A percentile compares a stretch with the other conserved stretches of the same genome.
Conservation (phyloP, 2,888 invertebrate species). For the Sarcophaga variegata region DNA sequence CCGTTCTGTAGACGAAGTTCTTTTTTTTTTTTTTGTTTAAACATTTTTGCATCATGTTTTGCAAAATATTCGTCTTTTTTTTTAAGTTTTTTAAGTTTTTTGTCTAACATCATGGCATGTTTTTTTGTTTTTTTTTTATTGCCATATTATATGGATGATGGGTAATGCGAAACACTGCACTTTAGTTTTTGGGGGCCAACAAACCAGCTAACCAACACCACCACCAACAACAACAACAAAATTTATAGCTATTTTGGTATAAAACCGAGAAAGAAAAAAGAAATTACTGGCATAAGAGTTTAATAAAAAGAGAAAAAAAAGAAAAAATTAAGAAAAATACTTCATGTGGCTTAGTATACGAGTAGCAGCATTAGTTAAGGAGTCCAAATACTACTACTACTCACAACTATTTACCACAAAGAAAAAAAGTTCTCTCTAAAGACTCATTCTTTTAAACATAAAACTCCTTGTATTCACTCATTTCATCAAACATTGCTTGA, state of each 20-base stretch:
- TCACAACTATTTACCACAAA: constrained; percentile 42
- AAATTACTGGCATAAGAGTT: constrained; percentile 40
- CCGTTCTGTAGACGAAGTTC: not conserved
- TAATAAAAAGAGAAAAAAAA: not conserved
- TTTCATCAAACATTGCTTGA: not conserved
- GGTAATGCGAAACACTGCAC: not conserved
- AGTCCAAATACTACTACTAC: constrained; percentile 10
- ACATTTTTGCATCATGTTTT: not conserved
- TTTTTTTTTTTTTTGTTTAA: not conserved
- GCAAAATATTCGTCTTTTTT: not conserved
- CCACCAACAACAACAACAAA: not conserved
- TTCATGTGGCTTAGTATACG: constrained; percentile 33
- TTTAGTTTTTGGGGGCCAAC: not conserved
- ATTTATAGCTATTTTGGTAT: constrained; percentile 27
- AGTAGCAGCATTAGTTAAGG: constrained; percentile 40
- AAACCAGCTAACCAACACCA: not conserved
- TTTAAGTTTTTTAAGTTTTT: not conserved
- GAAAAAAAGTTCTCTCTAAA: constrained; percentile 18
- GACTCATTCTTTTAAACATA: constrained; percentile 17
- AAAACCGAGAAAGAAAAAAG: not conserved
- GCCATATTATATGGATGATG: not conserved
- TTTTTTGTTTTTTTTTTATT: not conserved
- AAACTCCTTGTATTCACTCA: not conserved
- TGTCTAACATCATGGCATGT: not conserved
- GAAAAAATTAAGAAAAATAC: constrained; percentile 13